Conservation (phyloP, 64 coral and sea anemone genomes). For the Actinia equina region DNA sequence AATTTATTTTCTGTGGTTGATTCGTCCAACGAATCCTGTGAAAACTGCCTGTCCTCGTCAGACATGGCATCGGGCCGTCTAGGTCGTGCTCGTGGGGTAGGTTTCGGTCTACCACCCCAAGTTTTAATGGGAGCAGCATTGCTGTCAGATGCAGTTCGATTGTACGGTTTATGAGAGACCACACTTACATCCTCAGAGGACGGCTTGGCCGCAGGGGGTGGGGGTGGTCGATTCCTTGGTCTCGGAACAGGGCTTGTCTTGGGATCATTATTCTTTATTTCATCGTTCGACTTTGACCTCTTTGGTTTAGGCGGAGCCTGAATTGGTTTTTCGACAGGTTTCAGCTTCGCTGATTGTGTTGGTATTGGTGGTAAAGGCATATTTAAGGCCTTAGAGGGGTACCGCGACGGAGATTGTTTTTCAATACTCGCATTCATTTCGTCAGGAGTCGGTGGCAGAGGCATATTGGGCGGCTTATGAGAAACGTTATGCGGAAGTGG, state of each 20-base stretch:
- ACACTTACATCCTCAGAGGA: not conserved
- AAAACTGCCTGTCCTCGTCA: constrained; percentile 18
- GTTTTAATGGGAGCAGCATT: not conserved
- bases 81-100: constrained; percentile 4
- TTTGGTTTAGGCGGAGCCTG: constrained; percentile 14
- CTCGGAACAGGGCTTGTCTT: constrained; percentile 56
- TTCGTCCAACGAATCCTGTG: constrained; percentile 20
- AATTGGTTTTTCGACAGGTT: not conserved
- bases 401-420: not conserved
- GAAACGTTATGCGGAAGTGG: not conserved
- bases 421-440: not conserved
- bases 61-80: not conserved
- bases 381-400: not conserved
- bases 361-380: constrained; percentile 7
- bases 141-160: not conserved
- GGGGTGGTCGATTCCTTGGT: constrained; percentile 79
- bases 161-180: not conserved
- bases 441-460: constrained; percentile 18
- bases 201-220: constrained; percentile 38
- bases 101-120: constrained; percentile 17
- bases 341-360: not conserved
- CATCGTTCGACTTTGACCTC: constrained; percentile 23
- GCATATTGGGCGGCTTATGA: constrained; percentile 16
- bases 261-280: constrained; percentile 5
- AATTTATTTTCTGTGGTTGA: not conserved